A percentile compares a stretch with the other conserved stretches of the same genome.
phyloP scores from a whole-genome alignment of 2,113 vertebrate genomes.

The Cebidichthys violaceus region DNA sequence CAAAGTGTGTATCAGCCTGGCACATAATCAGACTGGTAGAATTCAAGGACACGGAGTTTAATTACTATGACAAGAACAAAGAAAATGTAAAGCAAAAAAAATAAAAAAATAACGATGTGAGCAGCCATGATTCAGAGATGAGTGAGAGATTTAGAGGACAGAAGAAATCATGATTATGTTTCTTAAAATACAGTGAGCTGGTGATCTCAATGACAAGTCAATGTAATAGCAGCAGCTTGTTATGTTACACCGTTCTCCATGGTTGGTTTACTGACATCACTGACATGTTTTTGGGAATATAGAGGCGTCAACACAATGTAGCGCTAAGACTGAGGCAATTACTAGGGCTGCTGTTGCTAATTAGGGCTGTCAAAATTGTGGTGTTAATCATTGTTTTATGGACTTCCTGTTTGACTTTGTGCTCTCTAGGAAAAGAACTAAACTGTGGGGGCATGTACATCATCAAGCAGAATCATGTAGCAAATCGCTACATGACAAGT shows the following conservation, averaged over 20 bases:
- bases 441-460: neutral
- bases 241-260: conserved; percentile 2
- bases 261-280: conserved; percentile 16
- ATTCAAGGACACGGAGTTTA: conserved; percentile 9
- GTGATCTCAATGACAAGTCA: neutral
- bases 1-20: conserved; percentile 9
- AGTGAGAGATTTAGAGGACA: conserved; percentile 25
- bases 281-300: conserved; percentile 12
- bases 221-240: neutral
- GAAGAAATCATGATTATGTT: conserved; percentile 20
- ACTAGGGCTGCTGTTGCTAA: neutral
- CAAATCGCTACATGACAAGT: neutral
- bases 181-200: conserved; percentile 30
- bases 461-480: neutral
- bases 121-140: conserved; percentile 57
- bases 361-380: conserved; percentile 2
- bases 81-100: conserved; percentile 35
- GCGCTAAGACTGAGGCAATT: neutral
- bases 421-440: neutral
- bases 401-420: neutral
- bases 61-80: conserved; percentile 35
- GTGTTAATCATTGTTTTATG: neutral
- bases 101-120: conserved; percentile 30
- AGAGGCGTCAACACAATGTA: neutral
- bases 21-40: conserved; percentile 23